Base-by-base conservation (phyloP, 2,113 vertebrate genomes). In the Halichoerus grypus region DNA sequence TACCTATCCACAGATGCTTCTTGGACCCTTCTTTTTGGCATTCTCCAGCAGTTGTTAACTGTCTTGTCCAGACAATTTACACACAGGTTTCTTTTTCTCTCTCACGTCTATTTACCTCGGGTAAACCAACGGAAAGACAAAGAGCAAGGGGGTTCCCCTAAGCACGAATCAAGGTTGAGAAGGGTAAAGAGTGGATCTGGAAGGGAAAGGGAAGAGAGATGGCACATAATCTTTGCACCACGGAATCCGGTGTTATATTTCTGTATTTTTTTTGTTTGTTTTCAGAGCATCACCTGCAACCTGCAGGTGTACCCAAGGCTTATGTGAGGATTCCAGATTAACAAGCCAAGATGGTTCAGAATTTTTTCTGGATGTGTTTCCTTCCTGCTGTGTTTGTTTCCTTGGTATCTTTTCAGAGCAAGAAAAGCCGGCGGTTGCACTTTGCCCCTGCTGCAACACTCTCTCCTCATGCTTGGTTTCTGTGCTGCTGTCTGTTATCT, bases 311-410 rank as follows among this genome's bases (percentile, higher is more conserved):
- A 87, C 61, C 11, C 71, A 81, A 93, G 26, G 42, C 5, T 95
- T 91, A 92, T 79, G 42, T 84, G 76, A 83, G 55, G 71, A 24
- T 76, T 53, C 49, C 42, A 95, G 42, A 46, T 96, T 95, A 96
- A 57, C 51, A 82, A 76, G 18, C 21, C 24, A 74, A 84, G 31
- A 69, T 1, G 55, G 28, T 85, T 63, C 21, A 28, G 69, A 51
- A 4, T 26, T 74, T 94, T 53, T 91, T 83, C 80, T 72, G 26
- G 36, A 46, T 84, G 36, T 15, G 65, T 33, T 93, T 91, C 33
- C 46, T 77, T 94, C 16, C 57, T 87, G 92, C 71, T 79, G 9
- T 80, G n/a, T 80, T 97, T 82, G 39, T 69, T 89, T 94, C 15
- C 57, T 91, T 96, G 71, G 55, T 94, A 15, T 94, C 21, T 81